Base-by-base conservation (phyloP, 2,797 vertebrate species). In the Tamandua tetradactyla region DNA sequence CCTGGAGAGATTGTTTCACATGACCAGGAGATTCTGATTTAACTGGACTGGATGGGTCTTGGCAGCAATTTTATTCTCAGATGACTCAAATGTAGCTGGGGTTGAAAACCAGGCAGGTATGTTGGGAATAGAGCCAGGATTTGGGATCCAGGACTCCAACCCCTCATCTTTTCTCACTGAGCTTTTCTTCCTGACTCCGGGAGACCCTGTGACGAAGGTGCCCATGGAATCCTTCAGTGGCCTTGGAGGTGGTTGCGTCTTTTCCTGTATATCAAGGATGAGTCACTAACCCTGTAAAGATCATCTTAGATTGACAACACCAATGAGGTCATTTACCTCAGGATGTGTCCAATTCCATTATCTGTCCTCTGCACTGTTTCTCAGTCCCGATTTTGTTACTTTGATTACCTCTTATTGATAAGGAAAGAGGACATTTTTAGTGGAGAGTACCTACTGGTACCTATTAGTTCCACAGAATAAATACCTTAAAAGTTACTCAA, bases 381-480 rank as follows among this genome's bases (percentile, higher is more conserved):
- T 37, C 27, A 52, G n/a, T 15, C 76, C 15, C 52, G 10, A 79
- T 42, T 55, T 42, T 76, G 14, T 57, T 79, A 55, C 47, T 64
- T 42, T 80, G 52, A 83, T 49, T 13, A 49, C 7, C 2, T 57
- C 49, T 32, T 35, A 68, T 49, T 68, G 66, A 87, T 68, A 91
- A 82, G 52, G 66, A 95, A 76, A 44, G 37, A 87, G 1, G n/a
- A 10, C 79, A 9, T 57, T 61, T 49, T 89, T 32, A 30, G 87
- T 88, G 15, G 72, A 22, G 37, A 87, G 18, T 17, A 27, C 68
- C 74, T 62, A 35, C 23, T 69, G 89, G 62, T 57, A 80, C 42
- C 64, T 64, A 35, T 82, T 82, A 55, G 12, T 42, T 75, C 59
- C 57, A n/a, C 37, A 40, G 76, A 89, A 42, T 32, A 88, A 94